Percentiles rank a stretch among this genome's conserved stretches.
These are phyloP conservation scores for Drosophila prosaltans DNA, from an alignment of 1,140 invertebrate genomes.

Conservation along the genomic window DNA sequence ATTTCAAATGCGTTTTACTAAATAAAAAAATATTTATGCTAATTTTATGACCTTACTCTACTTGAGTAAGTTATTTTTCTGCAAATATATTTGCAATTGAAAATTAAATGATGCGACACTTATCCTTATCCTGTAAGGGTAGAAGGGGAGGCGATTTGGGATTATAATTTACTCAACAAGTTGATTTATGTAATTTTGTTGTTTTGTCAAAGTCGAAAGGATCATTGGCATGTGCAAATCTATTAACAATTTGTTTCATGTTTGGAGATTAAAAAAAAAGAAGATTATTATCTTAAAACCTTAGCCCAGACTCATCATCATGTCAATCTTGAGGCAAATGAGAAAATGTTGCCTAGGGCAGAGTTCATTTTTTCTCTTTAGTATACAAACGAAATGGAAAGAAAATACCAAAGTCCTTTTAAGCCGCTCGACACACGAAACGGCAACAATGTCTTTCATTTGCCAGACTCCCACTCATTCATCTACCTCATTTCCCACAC, in stretches of 20 bases:
- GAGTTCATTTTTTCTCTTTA: constrained; percentile 7
- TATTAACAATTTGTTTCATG: not conserved
- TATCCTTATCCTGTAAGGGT: not conserved
- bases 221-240: too few relatives aligned
- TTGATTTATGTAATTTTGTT: too few relatives aligned
- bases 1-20: constrained; percentile 1
- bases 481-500: constrained; percentile 10
- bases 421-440: constrained; percentile 25
- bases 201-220: too few relatives aligned
- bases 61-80: not conserved
- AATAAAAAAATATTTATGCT: constrained; percentile 13
- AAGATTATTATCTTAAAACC: not conserved
- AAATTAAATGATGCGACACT: not conserved
- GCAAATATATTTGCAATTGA: not conserved
- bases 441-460: constrained; percentile 18
- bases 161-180: too few relatives aligned
- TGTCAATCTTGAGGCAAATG: constrained; percentile 4
- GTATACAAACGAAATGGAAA: constrained; percentile 6
- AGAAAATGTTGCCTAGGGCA: constrained; percentile 3
- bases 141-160: too few relatives aligned
- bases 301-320: not conserved
- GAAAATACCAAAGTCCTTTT: constrained; percentile 27
- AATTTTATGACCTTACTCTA: not conserved
- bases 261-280: not conserved
- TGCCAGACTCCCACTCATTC: constrained; percentile 13